Conservation (phyloP, 2,797 vertebrate species). For the Coccyzus lansbergi region DNA sequence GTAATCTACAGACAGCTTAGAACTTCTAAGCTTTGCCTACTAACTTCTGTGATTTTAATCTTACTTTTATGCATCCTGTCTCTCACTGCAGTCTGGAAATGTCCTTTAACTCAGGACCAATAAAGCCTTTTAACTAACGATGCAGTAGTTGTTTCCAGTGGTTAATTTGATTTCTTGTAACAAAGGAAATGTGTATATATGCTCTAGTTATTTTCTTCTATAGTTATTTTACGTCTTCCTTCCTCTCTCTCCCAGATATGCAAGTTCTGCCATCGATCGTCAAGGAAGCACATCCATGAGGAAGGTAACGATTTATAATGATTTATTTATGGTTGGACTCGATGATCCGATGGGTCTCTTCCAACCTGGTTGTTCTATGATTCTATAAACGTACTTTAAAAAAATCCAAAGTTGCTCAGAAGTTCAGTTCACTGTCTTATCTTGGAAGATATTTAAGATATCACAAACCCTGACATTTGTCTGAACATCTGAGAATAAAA, state of each 20-base stretch:
- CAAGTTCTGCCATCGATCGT: constrained; percentile 79
- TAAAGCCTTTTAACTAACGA: not conserved
- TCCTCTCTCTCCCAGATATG: constrained; percentile 76
- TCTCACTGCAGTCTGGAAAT: not conserved
- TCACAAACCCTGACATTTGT: not conserved
- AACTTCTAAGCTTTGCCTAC: not conserved
- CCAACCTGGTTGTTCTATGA: too few relatives aligned
- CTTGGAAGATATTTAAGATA: not conserved
- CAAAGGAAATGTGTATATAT: not conserved
- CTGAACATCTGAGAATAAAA: not conserved
- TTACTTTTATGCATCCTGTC: not conserved
- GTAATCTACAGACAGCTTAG: not conserved
- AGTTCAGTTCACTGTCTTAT: not conserved
- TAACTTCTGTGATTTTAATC: not conserved
- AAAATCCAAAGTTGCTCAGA: not conserved
- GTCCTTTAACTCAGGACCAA: not conserved
- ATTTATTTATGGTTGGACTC: too few relatives aligned
- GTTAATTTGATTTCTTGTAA: not conserved
- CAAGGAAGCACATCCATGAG: constrained; percentile 83
- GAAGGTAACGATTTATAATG: constrained; percentile 79
- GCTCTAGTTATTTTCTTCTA: not conserved
- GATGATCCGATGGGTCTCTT: too few relatives aligned
- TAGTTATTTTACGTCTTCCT: not conserved
- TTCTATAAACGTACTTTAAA: not conserved
- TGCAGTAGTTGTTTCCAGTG: not conserved